A percentile compares a stretch with the other conserved stretches of the same genome.
phyloP scores from a whole-genome alignment of 2,888 invertebrate genomes.

The Mantis religiosa region DNA sequence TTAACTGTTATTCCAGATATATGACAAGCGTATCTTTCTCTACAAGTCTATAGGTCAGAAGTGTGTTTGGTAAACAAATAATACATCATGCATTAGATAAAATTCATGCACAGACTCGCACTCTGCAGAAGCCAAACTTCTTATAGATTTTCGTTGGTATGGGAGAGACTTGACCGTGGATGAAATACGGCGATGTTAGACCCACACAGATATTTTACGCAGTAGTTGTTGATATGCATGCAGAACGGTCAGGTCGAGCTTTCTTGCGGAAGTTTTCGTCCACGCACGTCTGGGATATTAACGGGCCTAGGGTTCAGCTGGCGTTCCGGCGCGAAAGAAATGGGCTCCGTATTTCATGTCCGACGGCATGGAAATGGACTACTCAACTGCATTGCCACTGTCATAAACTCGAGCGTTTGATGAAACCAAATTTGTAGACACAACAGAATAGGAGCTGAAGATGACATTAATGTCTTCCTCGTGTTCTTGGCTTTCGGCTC shows the following conservation, averaged over 20 bases:
- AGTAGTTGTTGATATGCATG: neutral
- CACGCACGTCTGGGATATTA: neutral
- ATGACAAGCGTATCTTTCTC: no score
- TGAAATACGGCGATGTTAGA: neutral
- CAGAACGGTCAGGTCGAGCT: neutral
- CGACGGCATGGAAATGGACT: neutral
- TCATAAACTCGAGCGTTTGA: neutral
- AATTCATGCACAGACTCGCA: no score
- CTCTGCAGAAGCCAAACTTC: neutral
- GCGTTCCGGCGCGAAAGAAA: neutral
- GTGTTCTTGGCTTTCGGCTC: no score
- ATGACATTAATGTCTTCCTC: no score
- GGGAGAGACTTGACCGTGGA: neutral
- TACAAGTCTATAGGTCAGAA: no score
- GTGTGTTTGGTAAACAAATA: no score
- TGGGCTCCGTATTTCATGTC: neutral
- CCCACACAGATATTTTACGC: neutral
- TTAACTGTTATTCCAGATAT: no score
- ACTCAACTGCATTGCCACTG: neutral
- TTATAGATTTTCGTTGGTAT: neutral
- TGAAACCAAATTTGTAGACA: neutral
- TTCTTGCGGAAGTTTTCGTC: no score
- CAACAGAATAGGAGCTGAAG: no score
- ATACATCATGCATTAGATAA: no score
- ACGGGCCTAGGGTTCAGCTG: neutral